These are phyloP conservation scores for Deladenus siricidicola DNA, from an alignment of 2,888 invertebrate genomes.

Conservation along the genomic window DNA sequence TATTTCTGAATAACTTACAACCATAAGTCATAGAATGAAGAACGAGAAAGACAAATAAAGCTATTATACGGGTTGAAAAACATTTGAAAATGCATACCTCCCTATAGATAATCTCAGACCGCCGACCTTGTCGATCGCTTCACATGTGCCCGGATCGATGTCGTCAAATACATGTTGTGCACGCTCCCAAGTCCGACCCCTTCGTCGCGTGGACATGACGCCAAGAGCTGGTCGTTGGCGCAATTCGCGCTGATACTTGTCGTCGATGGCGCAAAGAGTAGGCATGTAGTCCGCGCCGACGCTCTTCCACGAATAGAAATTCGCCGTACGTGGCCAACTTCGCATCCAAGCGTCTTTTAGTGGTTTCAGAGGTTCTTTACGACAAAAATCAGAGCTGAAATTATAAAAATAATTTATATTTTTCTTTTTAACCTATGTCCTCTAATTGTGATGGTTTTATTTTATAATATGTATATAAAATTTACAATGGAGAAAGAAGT, in stretches of 20 bases:
- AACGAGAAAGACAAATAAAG: no score
- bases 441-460: no score
- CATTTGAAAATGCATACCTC: neutral
- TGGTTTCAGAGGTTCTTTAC: neutral
- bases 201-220: neutral
- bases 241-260: neutral
- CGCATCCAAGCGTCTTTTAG: conserved; percentile 3
- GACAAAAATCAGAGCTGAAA: neutral
- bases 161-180: neutral
- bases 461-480: no score
- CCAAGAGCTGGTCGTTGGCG: neutral
- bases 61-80: no score
- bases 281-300: conserved; percentile 3
- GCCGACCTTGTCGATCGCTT: neutral
- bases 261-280: neutral
- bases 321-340: neutral
- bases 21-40: no score
- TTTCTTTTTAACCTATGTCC: neutral
- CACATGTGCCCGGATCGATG: neutral
- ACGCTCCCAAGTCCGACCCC: neutral
- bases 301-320: neutral
- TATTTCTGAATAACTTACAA: no score
- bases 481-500: neutral
- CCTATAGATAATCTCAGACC: neutral
- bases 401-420: neutral